Evolutionary conservation across 2,888 invertebrate genomes (phyloP), one percentile per base, ranked within the genome.

Genomic region (Ypsolopha scabrella): DNA sequence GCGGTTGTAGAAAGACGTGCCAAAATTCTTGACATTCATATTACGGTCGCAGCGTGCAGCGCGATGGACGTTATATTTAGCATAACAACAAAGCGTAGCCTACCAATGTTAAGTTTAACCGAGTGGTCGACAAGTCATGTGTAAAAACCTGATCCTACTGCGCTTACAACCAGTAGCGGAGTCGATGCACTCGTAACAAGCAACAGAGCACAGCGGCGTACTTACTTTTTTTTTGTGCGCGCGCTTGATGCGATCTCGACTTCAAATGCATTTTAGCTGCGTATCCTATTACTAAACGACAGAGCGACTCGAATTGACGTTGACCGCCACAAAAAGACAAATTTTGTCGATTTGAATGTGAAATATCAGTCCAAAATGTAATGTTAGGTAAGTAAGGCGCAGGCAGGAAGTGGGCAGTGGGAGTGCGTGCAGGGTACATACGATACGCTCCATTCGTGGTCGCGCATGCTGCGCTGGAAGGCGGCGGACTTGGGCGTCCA

Each of bases 401-500:
- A 24, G 24, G 24, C 24, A 24, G 24, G n/a, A 11, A 39, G 39
- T 39, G 39, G n/a, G 10, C 39, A 41, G 48, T 36, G 7, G 52
- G 47, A 51, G 53, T 24, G 52, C n/a, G 41, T 54, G 53, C 48
- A 41, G 51, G 53, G 73, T 86, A 87, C 87, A 78, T 87, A 87
- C 87, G 87, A 87, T 71, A 87, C 83, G 73, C 87, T 87, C 87
- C 87, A 87, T 72, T 87, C 87, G 78, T 87, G 87, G 59, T 87
- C 87, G 56, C 82, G 83, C 82, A 87, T 86, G 63, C 80, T 87
- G 77, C 85, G 86, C 79, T 85, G 86, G 75, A 87, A 87, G 56
- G 83, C 79, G 64, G 80, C 79, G 14, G 87, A 93, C 85, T 93
- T 93, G 70, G 92, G 92, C 69, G 92, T 91, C 93, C 93, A 93